Percentiles rank a stretch among this genome's conserved stretches.
Conservation (phyloP, 2,888 invertebrate species). For the Teleiodes luculella region DNA sequence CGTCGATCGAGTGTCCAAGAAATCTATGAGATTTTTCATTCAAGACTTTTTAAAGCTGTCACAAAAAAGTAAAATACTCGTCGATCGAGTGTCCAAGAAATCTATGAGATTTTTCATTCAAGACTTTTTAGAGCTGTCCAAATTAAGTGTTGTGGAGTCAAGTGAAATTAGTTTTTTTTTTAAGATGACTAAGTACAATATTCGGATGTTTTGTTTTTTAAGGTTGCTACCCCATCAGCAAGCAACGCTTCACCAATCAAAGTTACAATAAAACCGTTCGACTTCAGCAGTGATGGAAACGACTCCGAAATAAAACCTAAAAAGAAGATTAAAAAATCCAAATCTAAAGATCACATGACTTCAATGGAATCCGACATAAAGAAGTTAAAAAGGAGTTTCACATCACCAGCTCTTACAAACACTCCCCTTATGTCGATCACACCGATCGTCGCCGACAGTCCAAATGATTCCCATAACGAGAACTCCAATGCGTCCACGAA, state of each 20-base stretch:
- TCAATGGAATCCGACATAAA: conserved; percentile 52
- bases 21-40: no score
- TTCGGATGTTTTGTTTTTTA: no score
- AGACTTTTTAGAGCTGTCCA: no score
- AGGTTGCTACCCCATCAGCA: conserved; percentile 28
- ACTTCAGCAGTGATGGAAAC: conserved; percentile 62
- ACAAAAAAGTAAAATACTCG: no score
- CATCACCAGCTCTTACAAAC: conserved; percentile 70
- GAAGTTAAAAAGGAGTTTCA: conserved; percentile 71
- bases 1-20: no score
- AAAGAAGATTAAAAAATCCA: conserved; percentile 62
- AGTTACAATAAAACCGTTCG: conserved; percentile 73
- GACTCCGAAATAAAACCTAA: conserved; percentile 55
- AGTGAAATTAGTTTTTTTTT: neutral
- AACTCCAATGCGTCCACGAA: conserved; percentile 68
- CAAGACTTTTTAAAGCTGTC: no score
- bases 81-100: no score
- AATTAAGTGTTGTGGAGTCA: neutral
- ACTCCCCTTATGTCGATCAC: conserved; percentile 76
- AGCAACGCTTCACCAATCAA: conserved; percentile 70
- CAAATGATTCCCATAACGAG: conserved; percentile 72
- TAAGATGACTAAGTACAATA: neutral
- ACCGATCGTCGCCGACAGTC: conserved; percentile 72
- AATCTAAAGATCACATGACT: conserved; percentile 49
- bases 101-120: no score